Percentiles rank a stretch among this genome's conserved stretches.
Conservation (phyloP, 1,140 invertebrate species). For the Oppia nitens region DNA sequence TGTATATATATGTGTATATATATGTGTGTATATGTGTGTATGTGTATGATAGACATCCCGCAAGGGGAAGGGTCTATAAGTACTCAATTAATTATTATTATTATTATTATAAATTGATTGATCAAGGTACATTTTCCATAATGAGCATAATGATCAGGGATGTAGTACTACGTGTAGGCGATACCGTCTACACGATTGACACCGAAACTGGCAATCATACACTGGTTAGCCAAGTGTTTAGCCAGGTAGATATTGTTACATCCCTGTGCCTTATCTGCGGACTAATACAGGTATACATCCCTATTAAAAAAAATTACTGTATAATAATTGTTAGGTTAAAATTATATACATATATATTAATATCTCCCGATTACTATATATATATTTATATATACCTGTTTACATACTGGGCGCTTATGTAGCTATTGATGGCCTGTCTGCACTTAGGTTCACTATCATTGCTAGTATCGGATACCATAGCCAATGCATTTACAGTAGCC, state of each 20-base stretch:
- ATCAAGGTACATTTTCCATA: background rate
- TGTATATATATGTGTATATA: no score
- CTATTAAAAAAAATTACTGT: no score
- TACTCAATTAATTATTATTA: no score
- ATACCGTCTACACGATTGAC: no score
- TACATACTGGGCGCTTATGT: background rate
- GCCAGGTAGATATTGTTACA: background rate
- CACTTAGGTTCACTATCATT: constrained; percentile 31
- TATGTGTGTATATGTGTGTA: no score
- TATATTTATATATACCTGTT: background rate
- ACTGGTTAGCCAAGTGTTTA: background rate
- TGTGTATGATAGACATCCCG: no score
- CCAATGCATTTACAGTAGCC: constrained; percentile 33
- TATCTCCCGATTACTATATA: no score
- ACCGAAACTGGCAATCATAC: background rate
- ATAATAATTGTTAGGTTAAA: background rate
- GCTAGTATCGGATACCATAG: constrained; percentile 32
- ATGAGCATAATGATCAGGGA: background rate
- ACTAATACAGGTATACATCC: background rate
- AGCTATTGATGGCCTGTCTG: constrained; percentile 26
- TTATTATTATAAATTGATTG: no score
- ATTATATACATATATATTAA: background rate
- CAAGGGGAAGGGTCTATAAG: no score
- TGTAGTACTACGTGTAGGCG: background rate
- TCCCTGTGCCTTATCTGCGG: background rate